Evolutionary conservation across 2,113 vertebrate species (phyloP).

Genomic region (Turnix velox): DNA sequence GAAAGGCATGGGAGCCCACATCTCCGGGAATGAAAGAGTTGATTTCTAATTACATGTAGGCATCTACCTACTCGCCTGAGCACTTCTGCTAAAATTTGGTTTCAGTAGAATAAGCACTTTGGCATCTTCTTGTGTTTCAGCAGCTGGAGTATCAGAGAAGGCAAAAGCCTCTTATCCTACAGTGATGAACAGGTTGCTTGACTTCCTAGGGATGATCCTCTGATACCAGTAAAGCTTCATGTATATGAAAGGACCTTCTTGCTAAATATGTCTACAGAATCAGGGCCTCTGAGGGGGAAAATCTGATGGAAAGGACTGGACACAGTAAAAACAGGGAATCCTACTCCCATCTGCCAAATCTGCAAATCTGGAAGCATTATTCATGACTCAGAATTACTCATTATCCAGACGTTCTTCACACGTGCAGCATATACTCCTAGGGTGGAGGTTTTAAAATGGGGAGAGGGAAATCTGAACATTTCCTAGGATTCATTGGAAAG

Average conservation of each 20-base stretch:
- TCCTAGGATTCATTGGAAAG: neutral
- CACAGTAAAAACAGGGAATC: slow-evolving; percentile 51
- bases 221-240: neutral
- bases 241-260: neutral
- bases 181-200: neutral
- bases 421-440: slow-evolving; percentile 18
- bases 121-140: neutral
- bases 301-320: slow-evolving; percentile 22
- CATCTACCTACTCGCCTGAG: neutral
- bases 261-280: neutral
- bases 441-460: slow-evolving; percentile 41
- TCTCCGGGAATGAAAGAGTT: neutral
- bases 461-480: neutral
- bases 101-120: neutral
- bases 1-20: neutral
- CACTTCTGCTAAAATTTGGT: neutral
- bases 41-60: neutral
- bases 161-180: neutral
- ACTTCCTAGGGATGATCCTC: neutral
- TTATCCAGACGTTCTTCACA: slow-evolving; percentile 47
- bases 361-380: slow-evolving; percentile 56
- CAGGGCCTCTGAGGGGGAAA: slow-evolving; percentile 27
- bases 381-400: slow-evolving; percentile 58
- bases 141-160: neutral
- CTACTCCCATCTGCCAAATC: slow-evolving; percentile 34